Base-by-base conservation (phyloP, 2,113 vertebrate genomes). In the Thamnophis sirtalis region DNA sequence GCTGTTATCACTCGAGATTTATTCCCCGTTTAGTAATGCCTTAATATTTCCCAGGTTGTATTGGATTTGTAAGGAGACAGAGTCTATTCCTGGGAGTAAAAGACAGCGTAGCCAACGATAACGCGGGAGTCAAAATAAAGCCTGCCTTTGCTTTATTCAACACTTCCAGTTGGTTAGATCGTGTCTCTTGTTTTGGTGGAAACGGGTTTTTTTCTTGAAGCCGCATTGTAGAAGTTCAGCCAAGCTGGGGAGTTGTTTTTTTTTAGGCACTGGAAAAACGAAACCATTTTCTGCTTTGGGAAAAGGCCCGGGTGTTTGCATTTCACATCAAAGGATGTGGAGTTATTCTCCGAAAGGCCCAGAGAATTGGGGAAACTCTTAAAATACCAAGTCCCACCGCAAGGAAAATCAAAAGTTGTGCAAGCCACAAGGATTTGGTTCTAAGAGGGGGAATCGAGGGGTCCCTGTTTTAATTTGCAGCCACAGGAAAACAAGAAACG, bases 1-100 rank as follows among this genome's bases (percentile, higher is more conserved):
- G 94, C 96, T 97, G 96, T 97, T 97, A 95, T 96, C 96, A 92
- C 96, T 95, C 93, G 92, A 95, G 94, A 97, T 96, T 96, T 96
- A 97, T 96, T 96, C 95, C 95, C 95, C 95, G 94, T 94, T 96
- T 96, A 95, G 96, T 96, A 95, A 96, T 95, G 94, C 96, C 94
- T 94, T 96, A 94, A 88, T 96, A 96, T 95, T 96, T 94, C 93
- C 87, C 90, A 94, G 88, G 95, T 92, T 96, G 96, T 93, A 95
- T 95, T 94, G 96, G 96, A 95, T 96, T 96, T 96, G 95, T 87
- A 94, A 93, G 88, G 93, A 96, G 94, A 94, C 95, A 95, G 95
- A 95, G 33, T 93, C 94, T 93, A 94, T 95, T 96, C 95, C 96
- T 96, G 95, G 94, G 95, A 96, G 94, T 96, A 96, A 95, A 95